Evolutionary conservation across 2,797 vertebrate genomes (phyloP).

Genomic region (Syncerus caffer): DNA sequence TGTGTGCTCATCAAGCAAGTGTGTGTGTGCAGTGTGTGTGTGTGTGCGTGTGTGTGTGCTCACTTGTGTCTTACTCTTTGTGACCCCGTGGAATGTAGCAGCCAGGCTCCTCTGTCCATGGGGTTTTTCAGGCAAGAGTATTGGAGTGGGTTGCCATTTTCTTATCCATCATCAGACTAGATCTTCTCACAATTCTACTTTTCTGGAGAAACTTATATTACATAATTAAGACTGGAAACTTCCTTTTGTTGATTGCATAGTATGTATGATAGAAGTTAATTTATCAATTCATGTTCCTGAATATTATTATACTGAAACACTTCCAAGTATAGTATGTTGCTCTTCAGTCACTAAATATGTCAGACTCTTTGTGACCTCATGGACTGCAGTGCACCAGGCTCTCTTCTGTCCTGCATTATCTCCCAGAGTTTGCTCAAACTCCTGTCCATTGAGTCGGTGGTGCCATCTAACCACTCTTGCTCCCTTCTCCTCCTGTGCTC

Average conservation of each 20-base stretch:
- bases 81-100: neutral
- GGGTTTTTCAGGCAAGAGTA: neutral
- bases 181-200: neutral
- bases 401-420: neutral
- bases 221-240: neutral
- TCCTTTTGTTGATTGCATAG: neutral
- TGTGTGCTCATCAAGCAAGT: neutral
- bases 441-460: neutral
- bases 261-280: neutral
- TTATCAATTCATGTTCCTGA: neutral
- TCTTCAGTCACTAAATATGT: neutral
- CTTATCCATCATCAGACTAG: neutral
- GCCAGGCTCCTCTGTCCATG: neutral
- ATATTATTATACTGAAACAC: neutral
- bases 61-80: neutral
- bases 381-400: neutral
- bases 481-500: neutral
- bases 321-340: neutral
- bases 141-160: neutral
- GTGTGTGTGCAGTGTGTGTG: accelerated
- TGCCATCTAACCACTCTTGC: neutral
- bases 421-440: neutral
- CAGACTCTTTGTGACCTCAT: neutral
- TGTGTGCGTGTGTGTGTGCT: neutral
- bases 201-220: neutral